phyloP scores from a whole-genome alignment of 2,888 invertebrate species.

The Lamellibrachia columna region DNA sequence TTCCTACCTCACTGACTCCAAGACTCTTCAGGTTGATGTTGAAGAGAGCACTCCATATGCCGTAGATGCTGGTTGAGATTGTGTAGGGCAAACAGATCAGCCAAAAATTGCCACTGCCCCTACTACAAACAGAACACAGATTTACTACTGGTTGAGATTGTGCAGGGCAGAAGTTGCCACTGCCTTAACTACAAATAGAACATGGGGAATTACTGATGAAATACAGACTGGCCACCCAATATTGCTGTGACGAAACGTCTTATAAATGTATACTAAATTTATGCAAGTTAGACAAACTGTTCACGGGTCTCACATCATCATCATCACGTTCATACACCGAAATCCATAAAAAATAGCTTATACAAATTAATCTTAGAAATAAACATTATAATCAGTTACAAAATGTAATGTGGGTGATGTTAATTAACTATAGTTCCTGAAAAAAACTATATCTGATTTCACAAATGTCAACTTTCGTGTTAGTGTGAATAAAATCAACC shows the following conservation, averaged over 20 bases:
- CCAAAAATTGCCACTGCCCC: constrained; percentile 49
- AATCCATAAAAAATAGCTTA: no score
- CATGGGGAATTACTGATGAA: background rate
- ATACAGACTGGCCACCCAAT: background rate
- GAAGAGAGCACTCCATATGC: constrained; percentile 55
- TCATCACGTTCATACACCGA: background rate
- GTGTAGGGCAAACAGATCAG: constrained; percentile 49
- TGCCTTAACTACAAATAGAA: constrained; percentile 33
- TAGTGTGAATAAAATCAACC: background rate
- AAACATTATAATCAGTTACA: background rate
- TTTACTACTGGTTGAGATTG: constrained; percentile 45
- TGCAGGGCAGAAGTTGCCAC: constrained; percentile 46
- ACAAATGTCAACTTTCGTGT: background rate
- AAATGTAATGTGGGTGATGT: background rate
- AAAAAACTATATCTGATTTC: background rate
- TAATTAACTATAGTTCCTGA: no score
- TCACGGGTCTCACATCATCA: background rate
- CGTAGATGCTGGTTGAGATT: constrained; percentile 48
- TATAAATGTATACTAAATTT: background rate
- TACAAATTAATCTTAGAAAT: no score
- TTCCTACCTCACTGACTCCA: constrained; percentile 48
- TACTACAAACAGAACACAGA: constrained; percentile 29
- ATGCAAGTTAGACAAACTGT: background rate
- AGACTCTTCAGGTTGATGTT: constrained; percentile 53
- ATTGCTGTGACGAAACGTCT: background rate